Percentiles rank a stretch among this genome's conserved stretches.
phyloP scores from a whole-genome alignment of 1,140 invertebrate species.

The Copidosoma floridanum region DNA sequence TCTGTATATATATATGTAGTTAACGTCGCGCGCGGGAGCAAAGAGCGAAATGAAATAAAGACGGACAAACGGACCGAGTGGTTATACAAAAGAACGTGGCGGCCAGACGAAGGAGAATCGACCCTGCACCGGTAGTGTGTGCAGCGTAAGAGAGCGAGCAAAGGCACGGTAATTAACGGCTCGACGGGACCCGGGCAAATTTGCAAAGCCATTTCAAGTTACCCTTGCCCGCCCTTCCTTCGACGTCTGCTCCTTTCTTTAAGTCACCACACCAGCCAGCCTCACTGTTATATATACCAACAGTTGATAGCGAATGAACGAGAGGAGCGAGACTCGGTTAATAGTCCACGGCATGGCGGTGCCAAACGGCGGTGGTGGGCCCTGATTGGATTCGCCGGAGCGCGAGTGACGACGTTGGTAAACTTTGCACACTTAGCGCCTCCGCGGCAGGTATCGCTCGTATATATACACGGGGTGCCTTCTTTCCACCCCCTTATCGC shows the following conservation, averaged over 20 bases:
- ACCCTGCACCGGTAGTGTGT: no score
- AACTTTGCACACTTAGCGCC: conserved; percentile 50
- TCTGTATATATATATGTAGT: no score
- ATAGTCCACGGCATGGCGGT: no score
- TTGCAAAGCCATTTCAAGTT: conserved; percentile 55
- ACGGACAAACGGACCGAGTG: background rate
- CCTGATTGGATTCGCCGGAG: conserved; percentile 46
- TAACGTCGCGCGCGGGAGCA: no score
- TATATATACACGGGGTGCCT: no score
- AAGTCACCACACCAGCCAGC: no score
- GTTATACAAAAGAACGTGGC: conserved; percentile 8
- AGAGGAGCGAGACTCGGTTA: conserved; percentile 34
- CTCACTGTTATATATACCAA: no score
- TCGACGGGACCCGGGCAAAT: conserved; percentile 45
- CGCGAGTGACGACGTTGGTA: conserved; percentile 47
- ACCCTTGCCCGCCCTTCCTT: conserved; percentile 11
- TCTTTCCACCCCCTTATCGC: no score
- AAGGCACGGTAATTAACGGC: conserved; percentile 44
- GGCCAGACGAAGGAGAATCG: background rate
- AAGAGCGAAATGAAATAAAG: no score
- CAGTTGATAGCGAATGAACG: no score
- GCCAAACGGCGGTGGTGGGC: no score
- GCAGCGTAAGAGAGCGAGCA: no score
- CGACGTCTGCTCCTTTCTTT: conserved; percentile 27
- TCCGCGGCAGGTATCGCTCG: background rate